Evolutionary conservation across 1,140 invertebrate species (phyloP).

Genomic region (Pachypeltis micranthus): DNA sequence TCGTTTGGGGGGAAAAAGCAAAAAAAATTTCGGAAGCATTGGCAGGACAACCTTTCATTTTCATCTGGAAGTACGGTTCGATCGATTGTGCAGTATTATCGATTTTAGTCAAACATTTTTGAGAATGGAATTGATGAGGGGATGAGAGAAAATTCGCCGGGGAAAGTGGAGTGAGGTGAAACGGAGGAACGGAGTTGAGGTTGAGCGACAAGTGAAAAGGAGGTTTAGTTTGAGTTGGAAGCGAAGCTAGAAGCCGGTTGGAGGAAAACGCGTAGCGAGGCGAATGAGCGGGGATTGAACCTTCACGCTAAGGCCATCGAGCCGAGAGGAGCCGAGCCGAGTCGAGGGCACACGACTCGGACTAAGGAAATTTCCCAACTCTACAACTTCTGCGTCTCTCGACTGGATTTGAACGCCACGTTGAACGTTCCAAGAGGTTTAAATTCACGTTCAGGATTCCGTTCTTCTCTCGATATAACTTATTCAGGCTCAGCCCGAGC

Average conservation of each 20-base stretch:
- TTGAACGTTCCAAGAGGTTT: neutral
- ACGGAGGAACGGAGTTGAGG: neutral
- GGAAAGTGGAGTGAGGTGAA: too few species aligned
- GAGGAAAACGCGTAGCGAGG: neutral
- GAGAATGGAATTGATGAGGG: too few species aligned
- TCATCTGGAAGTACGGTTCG: too few species aligned
- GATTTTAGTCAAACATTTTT: too few species aligned
- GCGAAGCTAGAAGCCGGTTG: neutral
- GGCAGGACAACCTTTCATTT: too few species aligned
- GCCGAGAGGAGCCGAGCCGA: neutral
- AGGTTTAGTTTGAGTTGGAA: neutral
- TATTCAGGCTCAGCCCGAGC: too few species aligned
- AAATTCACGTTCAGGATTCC: too few species aligned
- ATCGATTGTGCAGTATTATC: too few species aligned
- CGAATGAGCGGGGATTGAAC: neutral
- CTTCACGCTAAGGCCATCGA: neutral
- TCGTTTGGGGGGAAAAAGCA: too few species aligned
- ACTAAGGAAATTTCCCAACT: neutral
- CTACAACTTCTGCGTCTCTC: neutral
- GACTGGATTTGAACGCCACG: neutral
- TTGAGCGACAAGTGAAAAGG: neutral
- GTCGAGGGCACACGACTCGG: neutral
- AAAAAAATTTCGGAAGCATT: too few species aligned
- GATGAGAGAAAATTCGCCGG: too few species aligned
- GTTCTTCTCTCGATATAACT: too few species aligned